phyloP scores from a whole-genome alignment of 2,113 vertebrate genomes.

The Elanus axillaris region DNA sequence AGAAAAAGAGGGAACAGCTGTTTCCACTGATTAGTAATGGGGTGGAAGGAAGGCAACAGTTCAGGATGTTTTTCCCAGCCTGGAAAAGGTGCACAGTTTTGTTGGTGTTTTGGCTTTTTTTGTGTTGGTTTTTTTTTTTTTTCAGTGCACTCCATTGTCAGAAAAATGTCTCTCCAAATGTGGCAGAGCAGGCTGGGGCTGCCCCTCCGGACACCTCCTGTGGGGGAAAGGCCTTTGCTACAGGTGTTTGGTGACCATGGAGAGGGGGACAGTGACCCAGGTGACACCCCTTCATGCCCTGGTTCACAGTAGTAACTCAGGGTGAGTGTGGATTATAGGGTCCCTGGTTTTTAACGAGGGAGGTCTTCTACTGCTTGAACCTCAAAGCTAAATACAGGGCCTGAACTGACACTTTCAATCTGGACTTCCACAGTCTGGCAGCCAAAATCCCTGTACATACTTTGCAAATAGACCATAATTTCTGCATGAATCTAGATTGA shows the following conservation, averaged over 20 bases:
- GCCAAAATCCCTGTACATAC: not conserved
- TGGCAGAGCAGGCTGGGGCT: not conserved
- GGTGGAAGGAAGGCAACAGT: not conserved
- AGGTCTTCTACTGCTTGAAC: not conserved
- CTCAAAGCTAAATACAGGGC: not conserved
- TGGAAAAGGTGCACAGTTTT: not conserved
- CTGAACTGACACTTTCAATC: not conserved
- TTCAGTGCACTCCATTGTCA: not conserved
- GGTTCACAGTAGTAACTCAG: not conserved
- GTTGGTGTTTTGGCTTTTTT: too few relatives aligned
- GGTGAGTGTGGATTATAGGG: accelerated
- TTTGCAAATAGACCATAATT: not conserved
- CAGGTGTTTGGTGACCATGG: not conserved
- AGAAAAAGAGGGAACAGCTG: not conserved
- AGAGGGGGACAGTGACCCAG: not conserved
- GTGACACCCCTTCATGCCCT: not conserved
- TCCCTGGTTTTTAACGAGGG: not conserved
- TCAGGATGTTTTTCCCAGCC: not conserved
- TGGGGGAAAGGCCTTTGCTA: not conserved
- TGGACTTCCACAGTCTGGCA: not conserved
- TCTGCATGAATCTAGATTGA: not conserved
- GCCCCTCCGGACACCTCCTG: not conserved
- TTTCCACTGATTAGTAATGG: slow-evolving; percentile 2
- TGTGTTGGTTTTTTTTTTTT: not conserved
- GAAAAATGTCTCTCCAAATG: not conserved